Evolutionary conservation across 2,888 invertebrate genomes (phyloP).

Genomic region (Amblyjoppa proteus): DNA sequence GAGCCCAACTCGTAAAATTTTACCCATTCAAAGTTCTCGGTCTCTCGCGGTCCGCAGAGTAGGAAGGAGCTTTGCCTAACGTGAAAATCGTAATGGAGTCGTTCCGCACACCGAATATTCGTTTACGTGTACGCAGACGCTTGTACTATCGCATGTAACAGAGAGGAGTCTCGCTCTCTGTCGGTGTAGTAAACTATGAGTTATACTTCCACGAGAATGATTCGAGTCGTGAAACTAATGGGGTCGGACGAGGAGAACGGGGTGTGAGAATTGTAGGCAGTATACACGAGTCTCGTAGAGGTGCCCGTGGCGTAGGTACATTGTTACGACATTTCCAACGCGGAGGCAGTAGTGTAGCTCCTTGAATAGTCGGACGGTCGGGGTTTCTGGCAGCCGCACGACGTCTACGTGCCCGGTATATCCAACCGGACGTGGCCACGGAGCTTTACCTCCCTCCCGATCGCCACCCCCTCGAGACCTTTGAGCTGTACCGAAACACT

Average conservation of each 20-base stretch:
- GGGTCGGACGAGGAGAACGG: slow-evolving; percentile 62
- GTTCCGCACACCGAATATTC: slow-evolving; percentile 9
- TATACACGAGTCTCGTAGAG: slow-evolving; percentile 29
- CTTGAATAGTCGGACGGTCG: slow-evolving; percentile 58
- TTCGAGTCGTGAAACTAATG: slow-evolving; percentile 71
- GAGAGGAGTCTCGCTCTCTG: slow-evolving; percentile 16
- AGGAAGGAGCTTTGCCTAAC: slow-evolving; percentile 18
- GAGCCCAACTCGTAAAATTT: slow-evolving; percentile 58
- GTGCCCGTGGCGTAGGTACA: slow-evolving; percentile 50
- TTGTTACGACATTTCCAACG: slow-evolving; percentile 62
- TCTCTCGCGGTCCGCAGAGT: slow-evolving; percentile 5
- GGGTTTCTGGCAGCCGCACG: slow-evolving; percentile 56
- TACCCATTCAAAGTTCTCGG: slow-evolving; percentile 56
- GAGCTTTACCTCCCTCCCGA: slow-evolving; percentile 12
- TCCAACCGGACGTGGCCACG: slow-evolving; percentile 62
- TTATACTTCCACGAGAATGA: slow-evolving; percentile 68
- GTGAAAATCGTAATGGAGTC: slow-evolving; percentile 46
- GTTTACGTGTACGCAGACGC: neutral
- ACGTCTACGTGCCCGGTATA: slow-evolving; percentile 63
- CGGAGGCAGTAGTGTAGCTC: slow-evolving; percentile 41
- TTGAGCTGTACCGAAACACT: slow-evolving; percentile 36
- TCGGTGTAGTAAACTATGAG: slow-evolving; percentile 32
- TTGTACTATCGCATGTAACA: slow-evolving; percentile 32
- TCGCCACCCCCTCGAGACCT: slow-evolving; percentile 30
- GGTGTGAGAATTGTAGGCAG: slow-evolving; percentile 42